Conservation (phyloP, 1,140 invertebrate species). For the Branchinecta lynchi region DNA sequence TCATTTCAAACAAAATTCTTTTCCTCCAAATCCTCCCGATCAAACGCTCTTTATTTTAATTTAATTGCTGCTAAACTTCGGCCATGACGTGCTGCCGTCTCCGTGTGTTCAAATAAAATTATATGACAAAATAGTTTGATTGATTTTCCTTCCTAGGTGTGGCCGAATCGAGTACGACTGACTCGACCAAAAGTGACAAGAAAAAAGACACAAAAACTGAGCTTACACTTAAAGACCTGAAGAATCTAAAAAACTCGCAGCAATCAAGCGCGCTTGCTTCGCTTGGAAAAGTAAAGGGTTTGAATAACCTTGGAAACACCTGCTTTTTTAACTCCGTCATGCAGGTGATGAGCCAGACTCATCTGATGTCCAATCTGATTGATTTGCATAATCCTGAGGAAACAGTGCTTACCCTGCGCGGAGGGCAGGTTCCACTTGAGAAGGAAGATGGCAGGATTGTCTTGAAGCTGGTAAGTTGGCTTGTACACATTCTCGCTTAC, state of each 20-base stretch:
- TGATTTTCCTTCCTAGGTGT: too few relatives aligned
- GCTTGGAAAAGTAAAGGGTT: conserved; percentile 25
- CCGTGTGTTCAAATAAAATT: too few relatives aligned
- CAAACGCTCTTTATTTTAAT: too few relatives aligned
- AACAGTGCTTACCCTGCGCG: conserved; percentile 20
- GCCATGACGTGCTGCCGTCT: too few relatives aligned
- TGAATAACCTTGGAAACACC: conserved; percentile 42
- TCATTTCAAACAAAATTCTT: too few relatives aligned
- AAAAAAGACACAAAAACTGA: not conserved
- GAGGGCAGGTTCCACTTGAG: not conserved
- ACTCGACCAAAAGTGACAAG: too few relatives aligned
- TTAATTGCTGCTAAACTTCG: too few relatives aligned
- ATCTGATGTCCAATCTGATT: conserved; percentile 19
- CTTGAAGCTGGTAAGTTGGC: not conserved
- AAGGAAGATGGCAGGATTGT: not conserved
- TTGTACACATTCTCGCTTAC: too few relatives aligned
- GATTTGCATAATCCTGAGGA: conserved; percentile 22
- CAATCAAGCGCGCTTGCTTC: not conserved
- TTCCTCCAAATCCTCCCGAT: too few relatives aligned
- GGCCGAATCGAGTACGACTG: too few relatives aligned
- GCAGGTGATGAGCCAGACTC: conserved; percentile 23
- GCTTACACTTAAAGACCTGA: not conserved
- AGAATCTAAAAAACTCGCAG: not conserved
- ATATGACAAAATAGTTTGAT: too few relatives aligned
- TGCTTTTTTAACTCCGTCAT: conserved; percentile 45